Evolutionary conservation across 2,797 vertebrate species (phyloP).

Genomic region (Cynodonichthys magdalenae): DNA sequence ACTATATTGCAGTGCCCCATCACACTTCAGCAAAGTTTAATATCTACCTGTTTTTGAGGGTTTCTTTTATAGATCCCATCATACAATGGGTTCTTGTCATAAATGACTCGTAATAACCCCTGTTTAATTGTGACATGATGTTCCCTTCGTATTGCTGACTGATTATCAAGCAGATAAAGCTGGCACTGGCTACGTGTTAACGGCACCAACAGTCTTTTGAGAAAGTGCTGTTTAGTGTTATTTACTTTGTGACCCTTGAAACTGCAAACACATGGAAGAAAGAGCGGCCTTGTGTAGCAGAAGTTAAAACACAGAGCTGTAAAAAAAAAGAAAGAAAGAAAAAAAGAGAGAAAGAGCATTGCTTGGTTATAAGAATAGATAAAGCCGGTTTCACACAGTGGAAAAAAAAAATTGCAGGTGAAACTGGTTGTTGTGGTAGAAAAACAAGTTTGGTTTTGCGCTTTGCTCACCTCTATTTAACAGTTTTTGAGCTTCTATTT

Average conservation of each 20-base stretch:
- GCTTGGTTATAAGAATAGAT: slow-evolving; percentile 68
- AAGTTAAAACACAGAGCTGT: slow-evolving; percentile 64
- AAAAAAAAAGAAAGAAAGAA: slow-evolving; percentile 43
- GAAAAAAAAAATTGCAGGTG: slow-evolving; percentile 47
- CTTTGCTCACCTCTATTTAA: slow-evolving; percentile 64
- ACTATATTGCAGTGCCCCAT: slow-evolving; percentile 14
- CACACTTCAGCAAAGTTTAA: not conserved
- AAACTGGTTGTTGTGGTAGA: slow-evolving; percentile 72
- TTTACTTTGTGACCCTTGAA: slow-evolving; percentile 70
- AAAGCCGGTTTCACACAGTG: slow-evolving; percentile 56
- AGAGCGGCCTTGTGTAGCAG: slow-evolving; percentile 51
- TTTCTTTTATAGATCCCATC: slow-evolving; percentile 32
- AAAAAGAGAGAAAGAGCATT: slow-evolving; percentile 8
- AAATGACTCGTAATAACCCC: slow-evolving; percentile 54
- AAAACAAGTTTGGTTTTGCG: slow-evolving; percentile 73
- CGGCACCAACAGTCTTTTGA: slow-evolving; percentile 62
- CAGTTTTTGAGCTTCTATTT: slow-evolving; percentile 70
- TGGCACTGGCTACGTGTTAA: slow-evolving; percentile 36
- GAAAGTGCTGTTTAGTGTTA: slow-evolving; percentile 60
- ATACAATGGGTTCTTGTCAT: slow-evolving; percentile 29
- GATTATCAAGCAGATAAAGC: slow-evolving; percentile 72
- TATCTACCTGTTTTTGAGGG: not conserved
- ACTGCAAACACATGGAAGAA: slow-evolving; percentile 35
- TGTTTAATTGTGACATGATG: slow-evolving; percentile 52
- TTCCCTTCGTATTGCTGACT: slow-evolving; percentile 56